A percentile compares a stretch with the other conserved stretches of the same genome.
Conservation (phyloP, 2,113 vertebrate species). For the Callopanchax toddi region DNA sequence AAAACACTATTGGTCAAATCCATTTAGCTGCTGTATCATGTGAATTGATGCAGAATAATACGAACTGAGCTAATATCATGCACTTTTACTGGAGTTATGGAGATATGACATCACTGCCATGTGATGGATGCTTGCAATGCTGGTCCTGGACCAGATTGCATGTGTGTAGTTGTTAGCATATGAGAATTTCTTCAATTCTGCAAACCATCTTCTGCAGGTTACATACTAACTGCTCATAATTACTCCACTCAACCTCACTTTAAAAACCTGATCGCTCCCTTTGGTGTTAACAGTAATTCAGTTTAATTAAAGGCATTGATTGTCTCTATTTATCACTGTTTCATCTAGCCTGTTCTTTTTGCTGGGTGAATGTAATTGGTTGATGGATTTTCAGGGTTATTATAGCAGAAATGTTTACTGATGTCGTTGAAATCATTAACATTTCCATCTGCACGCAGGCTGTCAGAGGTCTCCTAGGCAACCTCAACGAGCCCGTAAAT, state of each 20-base stretch:
- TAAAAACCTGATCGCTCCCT: background rate
- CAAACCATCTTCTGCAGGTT: background rate
- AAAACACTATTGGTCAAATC: no score
- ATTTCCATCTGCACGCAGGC: conserved; percentile 79
- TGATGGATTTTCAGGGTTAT: conserved; percentile 17
- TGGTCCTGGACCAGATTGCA: no score
- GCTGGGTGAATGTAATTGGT: conserved; percentile 4
- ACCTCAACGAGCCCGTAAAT: conserved; percentile 94
- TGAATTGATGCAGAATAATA: no score
- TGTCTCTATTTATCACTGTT: conserved; percentile 11
- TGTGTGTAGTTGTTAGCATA: background rate
- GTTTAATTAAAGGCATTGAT: conserved; percentile 10
- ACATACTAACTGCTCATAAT: background rate
- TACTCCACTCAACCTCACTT: background rate
- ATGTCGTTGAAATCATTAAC: conserved; percentile 2
- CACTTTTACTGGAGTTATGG: no score
- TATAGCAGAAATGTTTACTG: conserved; percentile 3
- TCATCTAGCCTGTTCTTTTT: conserved; percentile 17
- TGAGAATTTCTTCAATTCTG: background rate
- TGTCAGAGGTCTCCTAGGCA: conserved; percentile 94
- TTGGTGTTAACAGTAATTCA: background rate
- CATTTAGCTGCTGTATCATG: no score
- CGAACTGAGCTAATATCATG: no score
- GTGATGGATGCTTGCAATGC: no score
- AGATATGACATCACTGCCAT: no score